Evolutionary conservation across 2,113 vertebrate genomes (phyloP).

Genomic region (Platysteira castanea): DNA sequence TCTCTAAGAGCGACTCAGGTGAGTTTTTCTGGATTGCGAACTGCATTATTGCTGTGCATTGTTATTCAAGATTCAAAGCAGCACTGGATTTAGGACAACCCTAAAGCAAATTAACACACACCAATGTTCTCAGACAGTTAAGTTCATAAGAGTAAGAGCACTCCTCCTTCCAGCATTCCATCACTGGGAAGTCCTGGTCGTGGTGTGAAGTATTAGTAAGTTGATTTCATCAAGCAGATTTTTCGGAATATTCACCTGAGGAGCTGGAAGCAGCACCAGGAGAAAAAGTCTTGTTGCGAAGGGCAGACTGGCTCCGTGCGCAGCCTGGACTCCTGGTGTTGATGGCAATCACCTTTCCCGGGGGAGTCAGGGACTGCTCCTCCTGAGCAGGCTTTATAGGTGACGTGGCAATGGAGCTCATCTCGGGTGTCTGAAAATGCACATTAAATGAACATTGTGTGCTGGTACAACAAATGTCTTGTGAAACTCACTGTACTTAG

Average conservation of each 20-base stretch:
- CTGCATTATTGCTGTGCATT: neutral
- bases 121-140: neutral
- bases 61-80: neutral
- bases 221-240: neutral
- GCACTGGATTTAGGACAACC: neutral
- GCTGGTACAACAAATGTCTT: neutral
- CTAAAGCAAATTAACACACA: neutral
- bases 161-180: neutral
- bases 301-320: conserved; percentile 78
- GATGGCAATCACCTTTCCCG: conserved; percentile 79
- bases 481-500: neutral
- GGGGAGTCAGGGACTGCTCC: conserved; percentile 84
- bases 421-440: conserved; percentile 77
- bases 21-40: neutral
- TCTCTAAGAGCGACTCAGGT: neutral
- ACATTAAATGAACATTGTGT: neutral
- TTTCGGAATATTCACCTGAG: conserved; percentile 60
- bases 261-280: conserved; percentile 64
- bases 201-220: fast-evolving
- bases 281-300: conserved; percentile 79
- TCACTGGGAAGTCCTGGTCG: neutral
- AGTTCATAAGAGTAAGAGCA: neutral
- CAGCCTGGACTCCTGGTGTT: conserved; percentile 86
- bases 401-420: conserved; percentile 80
- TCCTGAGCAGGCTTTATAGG: conserved; percentile 83